These are phyloP conservation scores for Turritopsis dohrnii DNA, from an alignment of 30 jellyfish, hydroid and myxozoan species.

Conservation along the genomic window DNA sequence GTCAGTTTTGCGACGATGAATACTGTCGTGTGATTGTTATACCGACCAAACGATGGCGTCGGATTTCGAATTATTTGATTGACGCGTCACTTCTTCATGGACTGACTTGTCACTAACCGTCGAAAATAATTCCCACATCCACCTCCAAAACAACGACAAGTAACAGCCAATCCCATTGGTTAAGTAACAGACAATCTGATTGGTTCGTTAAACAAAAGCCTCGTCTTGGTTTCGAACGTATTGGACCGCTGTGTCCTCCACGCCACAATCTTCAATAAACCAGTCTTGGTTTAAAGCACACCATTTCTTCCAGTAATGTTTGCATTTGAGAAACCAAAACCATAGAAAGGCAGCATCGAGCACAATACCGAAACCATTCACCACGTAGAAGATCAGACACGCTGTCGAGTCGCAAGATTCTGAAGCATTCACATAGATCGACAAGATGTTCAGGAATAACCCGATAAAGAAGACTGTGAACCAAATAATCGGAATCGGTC, in stretches of 20 bases:
- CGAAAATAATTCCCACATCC: too few species aligned
- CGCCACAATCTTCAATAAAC: constrained; percentile 41
- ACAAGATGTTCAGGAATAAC: constrained; percentile 60
- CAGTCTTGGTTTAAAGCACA: constrained; percentile 90
- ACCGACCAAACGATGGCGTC: too few species aligned
- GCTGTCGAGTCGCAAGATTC: constrained; percentile 95
- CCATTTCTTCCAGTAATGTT: constrained; percentile 87
- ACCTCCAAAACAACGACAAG: too few species aligned
- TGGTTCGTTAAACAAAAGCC: constrained; percentile 1
- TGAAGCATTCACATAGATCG: constrained; percentile 90
- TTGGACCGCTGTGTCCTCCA: background rate
- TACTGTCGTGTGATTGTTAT: too few species aligned
- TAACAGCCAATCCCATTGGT: too few species aligned
- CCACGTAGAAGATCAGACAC: constrained; percentile 86
- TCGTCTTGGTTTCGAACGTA: constrained; percentile 15
- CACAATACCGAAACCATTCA: constrained; percentile 92
- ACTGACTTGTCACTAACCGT: too few species aligned
- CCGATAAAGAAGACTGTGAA: constrained; percentile 88
- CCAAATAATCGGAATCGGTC: constrained; percentile 91
- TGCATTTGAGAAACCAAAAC: constrained; percentile 85
- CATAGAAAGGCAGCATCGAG: constrained; percentile 90
- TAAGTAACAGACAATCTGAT: too few species aligned
- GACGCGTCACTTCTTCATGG: too few species aligned
- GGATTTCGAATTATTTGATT: too few species aligned
- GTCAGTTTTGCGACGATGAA: too few species aligned